Evolutionary conservation across 1,140 invertebrate genomes (phyloP), one percentile per base, ranked within the genome.

Genomic region (Mactra quadrangularis): DNA sequence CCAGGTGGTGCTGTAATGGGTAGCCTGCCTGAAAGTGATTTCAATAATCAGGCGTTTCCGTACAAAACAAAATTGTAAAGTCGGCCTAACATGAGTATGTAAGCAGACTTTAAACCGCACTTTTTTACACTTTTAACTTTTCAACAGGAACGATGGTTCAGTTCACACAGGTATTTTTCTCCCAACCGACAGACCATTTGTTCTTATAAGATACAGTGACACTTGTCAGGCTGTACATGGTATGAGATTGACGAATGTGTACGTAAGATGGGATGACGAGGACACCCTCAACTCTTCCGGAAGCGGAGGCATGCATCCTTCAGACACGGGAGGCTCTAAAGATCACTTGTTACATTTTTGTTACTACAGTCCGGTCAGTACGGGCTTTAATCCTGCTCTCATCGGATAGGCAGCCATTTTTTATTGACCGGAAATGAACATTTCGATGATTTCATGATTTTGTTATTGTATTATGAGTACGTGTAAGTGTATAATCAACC

Each of bases 371-470:
- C 6, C 38, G 6, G 47, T 22, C 29, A 17, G 3, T 3, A 11
- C 35, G 17, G 38, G 6, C 6, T 6, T 41, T 7, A 76, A 81
- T 31, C 86, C 87, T 4, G 83, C 85, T 22, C 74, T 85, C 3
- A 29, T 68, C 27, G 64, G 64, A 13, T 68, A n/a, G n/a, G n/a
- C n/a, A n/a, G n/a, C n/a, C n/a, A n/a, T n/a, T n/a, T n/a, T n/a
- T n/a, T n/a, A n/a, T n/a, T n/a, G n/a, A n/a, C n/a, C n/a, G n/a
- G n/a, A n/a, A n/a, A n/a, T n/a, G n/a, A n/a, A n/a, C n/a, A n/a
- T n/a, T n/a, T n/a, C n/a, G n/a, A n/a, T n/a, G n/a, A n/a, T n/a
- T n/a, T n/a, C n/a, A n/a, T n/a, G n/a, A n/a, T n/a, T n/a, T n/a
- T n/a, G n/a, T n/a, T n/a, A n/a, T n/a, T n/a, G n/a, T n/a, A n/a